Base-by-base conservation (phyloP, 2,888 invertebrate species). In the Dryocosmus kuriphilus region DNA sequence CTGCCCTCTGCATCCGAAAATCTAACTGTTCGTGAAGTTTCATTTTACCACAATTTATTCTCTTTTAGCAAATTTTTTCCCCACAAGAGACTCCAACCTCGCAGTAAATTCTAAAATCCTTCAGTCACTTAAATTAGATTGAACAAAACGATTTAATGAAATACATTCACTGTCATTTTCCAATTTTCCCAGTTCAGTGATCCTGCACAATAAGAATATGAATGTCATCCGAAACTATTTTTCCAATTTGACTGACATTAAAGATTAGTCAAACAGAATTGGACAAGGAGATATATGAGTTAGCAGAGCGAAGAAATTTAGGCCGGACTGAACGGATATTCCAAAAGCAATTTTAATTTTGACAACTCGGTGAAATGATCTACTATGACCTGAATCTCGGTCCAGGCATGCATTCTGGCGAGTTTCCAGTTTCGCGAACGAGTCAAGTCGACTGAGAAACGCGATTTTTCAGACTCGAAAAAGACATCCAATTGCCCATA, bases 321-420 rank as follows among this genome's bases (percentile, higher is more conserved):
- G 71, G 30, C 51, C 51, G 71, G 51, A 71, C 71, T 27, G 24
- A 71, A 22, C n/a, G 71, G 46, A 51, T 71, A 71, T 71, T 71
- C 71, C 46, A 51, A 71, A 71, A n/a, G 51, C 71, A 71, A 71
- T 71, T 71, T 71, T 71, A 71, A 71, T 71, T 71, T 71, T 71
- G 71, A 51, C 71, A 51, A 71, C 27, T 71, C 41, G 46, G 67
- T 67, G 41, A 46, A 41, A 67, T 71, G 71, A 71, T 71, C 71
- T 71, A 51, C 27, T 51, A 71, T 71, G 71, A 71, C 71, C 71
- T 46, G 51, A 51, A 71, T 71, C 14, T 71, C 51, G 9, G 11
- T 71, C 19, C 24, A 57, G 24, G 24, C 57, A 57, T 57, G 24
- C 57, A 57, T 57, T 27, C 71, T 71, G 71, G 71, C 71, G 30